Evolutionary conservation across 1,140 invertebrate genomes (phyloP).

Genomic region (Pseudomyrmex cubaensis): DNA sequence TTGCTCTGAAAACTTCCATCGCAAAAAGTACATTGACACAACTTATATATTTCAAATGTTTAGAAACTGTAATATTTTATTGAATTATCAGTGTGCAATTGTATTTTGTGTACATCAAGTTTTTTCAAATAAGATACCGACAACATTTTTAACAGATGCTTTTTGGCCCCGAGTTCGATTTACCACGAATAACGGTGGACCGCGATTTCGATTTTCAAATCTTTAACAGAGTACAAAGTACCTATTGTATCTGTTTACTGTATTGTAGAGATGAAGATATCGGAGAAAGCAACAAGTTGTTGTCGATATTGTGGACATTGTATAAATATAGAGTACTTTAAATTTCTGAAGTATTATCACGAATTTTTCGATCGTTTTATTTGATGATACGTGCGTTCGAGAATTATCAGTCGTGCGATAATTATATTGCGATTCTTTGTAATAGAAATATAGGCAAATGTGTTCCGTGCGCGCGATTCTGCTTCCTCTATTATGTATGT

Average conservation of each 20-base stretch:
- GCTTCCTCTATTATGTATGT: no score
- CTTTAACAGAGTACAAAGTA: not conserved
- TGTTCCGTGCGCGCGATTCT: no score
- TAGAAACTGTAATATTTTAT: not conserved
- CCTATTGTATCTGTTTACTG: not conserved
- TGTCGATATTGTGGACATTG: not conserved
- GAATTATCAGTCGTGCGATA: not conserved
- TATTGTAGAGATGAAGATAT: not conserved
- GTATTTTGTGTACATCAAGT: not conserved
- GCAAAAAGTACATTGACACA: not conserved
- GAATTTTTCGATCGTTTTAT: not conserved
- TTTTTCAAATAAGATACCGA: conserved; percentile 5
- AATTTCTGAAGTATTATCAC: not conserved
- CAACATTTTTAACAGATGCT: not conserved
- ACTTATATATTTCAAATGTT: not conserved
- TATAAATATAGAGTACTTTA: not conserved
- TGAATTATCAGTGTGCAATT: not conserved
- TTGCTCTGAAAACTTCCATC: not conserved
- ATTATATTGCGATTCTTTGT: not conserved
- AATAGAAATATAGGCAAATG: no score
- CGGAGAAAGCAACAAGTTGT: conserved; percentile 27
- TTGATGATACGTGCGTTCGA: no score
- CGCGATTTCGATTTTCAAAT: no score
- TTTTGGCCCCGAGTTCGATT: no score
- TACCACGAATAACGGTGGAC: no score